phyloP scores from a whole-genome alignment of 1,140 invertebrate species.

The Drosophila tani region DNA sequence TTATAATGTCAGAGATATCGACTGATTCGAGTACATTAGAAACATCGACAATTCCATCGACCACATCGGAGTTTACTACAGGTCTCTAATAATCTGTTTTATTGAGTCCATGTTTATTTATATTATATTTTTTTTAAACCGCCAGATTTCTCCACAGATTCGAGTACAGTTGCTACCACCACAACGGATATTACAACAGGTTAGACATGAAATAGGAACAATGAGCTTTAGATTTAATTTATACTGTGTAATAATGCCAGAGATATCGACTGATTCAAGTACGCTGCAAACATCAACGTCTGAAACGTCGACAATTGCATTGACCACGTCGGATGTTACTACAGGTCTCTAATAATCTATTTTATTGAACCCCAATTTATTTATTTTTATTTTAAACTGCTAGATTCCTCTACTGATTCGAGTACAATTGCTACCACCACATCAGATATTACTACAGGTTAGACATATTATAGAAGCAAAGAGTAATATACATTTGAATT shows the following conservation, averaged over 20 bases:
- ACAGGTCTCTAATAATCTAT: neutral
- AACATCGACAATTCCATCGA: neutral
- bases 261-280: conserved; percentile 4
- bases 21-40: neutral
- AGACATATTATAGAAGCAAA: neutral
- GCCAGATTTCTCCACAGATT: neutral
- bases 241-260: neutral
- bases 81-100: neutral
- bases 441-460: neutral
- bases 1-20: neutral
- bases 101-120: too few species aligned
- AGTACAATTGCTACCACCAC: neutral
- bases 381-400: neutral
- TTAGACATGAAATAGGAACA: neutral
- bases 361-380: neutral
- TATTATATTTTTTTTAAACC: too few species aligned
- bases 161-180: neutral
- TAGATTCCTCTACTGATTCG: neutral
- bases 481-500: too few species aligned
- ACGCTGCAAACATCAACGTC: neutral
- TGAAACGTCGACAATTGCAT: too few species aligned
- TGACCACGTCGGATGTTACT: neutral
- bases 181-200: conserved; percentile 19
- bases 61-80: neutral
- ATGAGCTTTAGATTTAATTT: neutral